Percentiles rank a stretch among this genome's conserved stretches.
These are phyloP conservation scores for Scolopax mira DNA, from an alignment of 2,113 vertebrate genomes.

Conservation along the genomic window DNA sequence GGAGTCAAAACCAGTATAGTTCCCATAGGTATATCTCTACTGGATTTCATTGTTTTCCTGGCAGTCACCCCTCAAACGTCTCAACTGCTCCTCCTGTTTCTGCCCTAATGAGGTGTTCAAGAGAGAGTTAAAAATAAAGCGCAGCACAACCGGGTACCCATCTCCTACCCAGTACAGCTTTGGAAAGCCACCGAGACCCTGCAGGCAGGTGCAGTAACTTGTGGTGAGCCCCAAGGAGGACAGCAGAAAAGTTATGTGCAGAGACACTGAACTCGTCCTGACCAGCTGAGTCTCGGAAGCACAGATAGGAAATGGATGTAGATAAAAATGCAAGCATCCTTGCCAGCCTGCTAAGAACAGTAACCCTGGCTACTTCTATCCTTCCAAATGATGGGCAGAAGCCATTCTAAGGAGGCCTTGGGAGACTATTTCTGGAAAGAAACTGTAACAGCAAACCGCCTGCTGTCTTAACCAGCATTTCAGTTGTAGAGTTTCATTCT, in stretches of 20 bases:
- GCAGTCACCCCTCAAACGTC: background rate
- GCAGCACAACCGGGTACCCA: background rate
- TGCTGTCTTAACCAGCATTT: background rate
- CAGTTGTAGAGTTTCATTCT: background rate
- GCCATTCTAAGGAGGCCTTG: background rate
- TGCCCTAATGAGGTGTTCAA: background rate
- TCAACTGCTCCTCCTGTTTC: background rate
- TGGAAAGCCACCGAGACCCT: background rate
- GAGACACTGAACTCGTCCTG: fast-evolving
- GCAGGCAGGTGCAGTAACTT: background rate
- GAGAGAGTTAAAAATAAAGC: background rate
- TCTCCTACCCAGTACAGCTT: background rate
- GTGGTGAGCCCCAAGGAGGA: background rate
- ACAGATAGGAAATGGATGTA: background rate
- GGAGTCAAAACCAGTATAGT: background rate
- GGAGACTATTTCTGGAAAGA: background rate
- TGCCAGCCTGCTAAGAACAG: background rate
- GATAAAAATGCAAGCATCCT: background rate
- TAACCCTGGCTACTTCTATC: background rate
- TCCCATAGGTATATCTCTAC: background rate
- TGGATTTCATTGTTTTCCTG: constrained; percentile 1
- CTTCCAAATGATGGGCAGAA: background rate
- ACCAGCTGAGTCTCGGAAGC: background rate
- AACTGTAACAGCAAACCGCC: background rate
- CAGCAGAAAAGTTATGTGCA: background rate